A percentile compares a stretch with the other conserved stretches of the same genome.
phyloP scores from a whole-genome alignment of 2,113 vertebrate species.

The Ondatra zibethicus region DNA sequence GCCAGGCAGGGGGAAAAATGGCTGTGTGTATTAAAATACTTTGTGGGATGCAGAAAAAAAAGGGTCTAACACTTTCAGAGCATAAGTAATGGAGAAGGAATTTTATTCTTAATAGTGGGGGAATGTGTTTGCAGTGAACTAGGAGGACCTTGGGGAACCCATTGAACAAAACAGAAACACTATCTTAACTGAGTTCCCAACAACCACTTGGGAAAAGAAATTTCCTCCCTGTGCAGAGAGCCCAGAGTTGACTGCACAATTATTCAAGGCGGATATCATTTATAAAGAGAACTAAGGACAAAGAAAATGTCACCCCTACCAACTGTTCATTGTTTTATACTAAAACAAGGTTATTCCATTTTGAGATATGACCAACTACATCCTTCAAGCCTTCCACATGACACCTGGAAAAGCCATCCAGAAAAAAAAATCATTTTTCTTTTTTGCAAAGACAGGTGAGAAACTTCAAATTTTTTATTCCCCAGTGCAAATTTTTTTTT shows the following conservation, averaged over 20 bases:
- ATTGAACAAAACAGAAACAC: neutral
- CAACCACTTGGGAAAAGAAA: neutral
- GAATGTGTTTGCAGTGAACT: neutral
- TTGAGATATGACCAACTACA: slow-evolving; percentile 25
- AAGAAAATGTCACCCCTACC: neutral
- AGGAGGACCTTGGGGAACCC: neutral
- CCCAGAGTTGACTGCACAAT: neutral
- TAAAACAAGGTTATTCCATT: slow-evolving; percentile 53
- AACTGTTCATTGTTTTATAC: slow-evolving; percentile 17
- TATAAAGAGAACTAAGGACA: slow-evolving; percentile 38
- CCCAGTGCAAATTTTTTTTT: neutral
- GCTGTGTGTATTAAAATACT: slow-evolving; percentile 49
- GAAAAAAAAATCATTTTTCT: slow-evolving; percentile 40
- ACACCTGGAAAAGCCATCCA: slow-evolving; percentile 27
- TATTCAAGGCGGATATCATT: slow-evolving; percentile 59
- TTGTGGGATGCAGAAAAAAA: slow-evolving; percentile 22
- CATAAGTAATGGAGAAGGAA: neutral
- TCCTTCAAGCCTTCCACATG: slow-evolving; percentile 41
- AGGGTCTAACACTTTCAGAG: slow-evolving; percentile 6
- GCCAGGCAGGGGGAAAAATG: neutral
- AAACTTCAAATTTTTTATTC: slow-evolving; percentile 37
- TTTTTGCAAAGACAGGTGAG: slow-evolving; percentile 9
- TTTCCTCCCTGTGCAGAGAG: neutral
- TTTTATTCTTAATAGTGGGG: neutral
- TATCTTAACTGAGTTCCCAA: neutral